Percentiles rank a stretch among this genome's conserved stretches.
Conservation (phyloP, 1,140 invertebrate species). For the Lepidurus apus region DNA sequence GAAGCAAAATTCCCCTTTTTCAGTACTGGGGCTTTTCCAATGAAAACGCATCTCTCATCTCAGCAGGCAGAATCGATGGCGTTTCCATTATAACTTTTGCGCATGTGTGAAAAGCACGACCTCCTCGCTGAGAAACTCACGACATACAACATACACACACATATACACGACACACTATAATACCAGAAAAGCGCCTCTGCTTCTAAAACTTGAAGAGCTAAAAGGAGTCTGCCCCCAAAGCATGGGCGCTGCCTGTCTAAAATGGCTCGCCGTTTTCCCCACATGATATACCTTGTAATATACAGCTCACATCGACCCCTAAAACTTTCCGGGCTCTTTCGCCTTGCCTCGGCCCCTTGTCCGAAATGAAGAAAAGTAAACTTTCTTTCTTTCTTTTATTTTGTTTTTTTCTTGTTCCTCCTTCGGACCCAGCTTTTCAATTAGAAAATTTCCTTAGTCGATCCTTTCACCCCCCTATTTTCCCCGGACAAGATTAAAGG, state of each 20-base stretch:
- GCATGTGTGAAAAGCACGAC: slow-evolving; percentile 13
- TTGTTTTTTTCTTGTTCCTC: background rate
- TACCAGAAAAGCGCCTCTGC: background rate
- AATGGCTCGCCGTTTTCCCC: background rate
- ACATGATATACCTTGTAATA: slow-evolving; percentile 20
- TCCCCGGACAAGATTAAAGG: slow-evolving; percentile 2
- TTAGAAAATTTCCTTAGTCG: slow-evolving; percentile 6
- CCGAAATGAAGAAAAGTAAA: slow-evolving; percentile 14
- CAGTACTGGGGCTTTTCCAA: slow-evolving; percentile 5
- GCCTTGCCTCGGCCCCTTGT: background rate
- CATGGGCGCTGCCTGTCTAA: background rate
- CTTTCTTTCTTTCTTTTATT: background rate
- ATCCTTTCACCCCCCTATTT: background rate
- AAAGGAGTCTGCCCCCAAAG: background rate
- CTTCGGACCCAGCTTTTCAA: background rate
- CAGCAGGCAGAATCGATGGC: slow-evolving; percentile 16
- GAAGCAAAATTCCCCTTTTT: background rate
- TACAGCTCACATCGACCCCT: slow-evolving; percentile 17
- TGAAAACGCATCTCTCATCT: slow-evolving; percentile 21
- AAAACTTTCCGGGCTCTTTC: background rate
- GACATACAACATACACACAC: slow-evolving; percentile 15
- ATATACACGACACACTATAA: slow-evolving; percentile 10
- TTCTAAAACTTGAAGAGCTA: background rate
- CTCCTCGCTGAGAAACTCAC: background rate
- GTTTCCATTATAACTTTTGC: slow-evolving; percentile 16